phyloP scores from a whole-genome alignment of 2,888 invertebrate genomes.

The Diloba caeruleocephala region DNA sequence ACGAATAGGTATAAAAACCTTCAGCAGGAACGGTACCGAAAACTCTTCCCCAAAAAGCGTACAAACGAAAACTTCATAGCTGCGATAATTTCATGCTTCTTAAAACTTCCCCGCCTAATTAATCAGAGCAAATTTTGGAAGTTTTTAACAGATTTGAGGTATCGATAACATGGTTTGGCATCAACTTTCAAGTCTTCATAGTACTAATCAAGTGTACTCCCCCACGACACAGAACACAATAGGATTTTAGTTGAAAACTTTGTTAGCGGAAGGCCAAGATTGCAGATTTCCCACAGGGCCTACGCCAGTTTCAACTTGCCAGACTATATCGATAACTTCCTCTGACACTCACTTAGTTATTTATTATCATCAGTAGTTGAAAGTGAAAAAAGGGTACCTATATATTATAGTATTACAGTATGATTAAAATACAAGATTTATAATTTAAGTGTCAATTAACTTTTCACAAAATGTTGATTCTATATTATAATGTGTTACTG shows the following conservation, averaged over 20 bases:
- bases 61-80: constrained; percentile 14
- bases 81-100: constrained; percentile 20
- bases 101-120: constrained; percentile 31
- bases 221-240: constrained; percentile 82
- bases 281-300: constrained; percentile 86
- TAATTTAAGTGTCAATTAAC: too few species aligned
- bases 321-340: constrained; percentile 85
- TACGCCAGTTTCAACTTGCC: constrained; percentile 84
- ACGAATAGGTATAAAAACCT: background rate
- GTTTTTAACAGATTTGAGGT: constrained; percentile 34
- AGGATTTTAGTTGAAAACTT: constrained; percentile 88
- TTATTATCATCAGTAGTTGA: constrained; percentile 63
- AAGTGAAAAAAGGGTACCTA: constrained; percentile 43
- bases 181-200: constrained; percentile 60
- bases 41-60: constrained; percentile 18
- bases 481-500: too few species aligned
- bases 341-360: constrained; percentile 75
- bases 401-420: too few species aligned
- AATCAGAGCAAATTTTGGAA: constrained; percentile 31
- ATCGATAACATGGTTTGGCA: constrained; percentile 49
- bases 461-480: too few species aligned
- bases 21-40: too few species aligned
- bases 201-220: constrained; percentile 78
- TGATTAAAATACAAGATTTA: too few species aligned
- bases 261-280: constrained; percentile 86